Base-by-base conservation (phyloP, 53 echinoderm and acorn worm genomes). In the Holothuria leucospilota region DNA sequence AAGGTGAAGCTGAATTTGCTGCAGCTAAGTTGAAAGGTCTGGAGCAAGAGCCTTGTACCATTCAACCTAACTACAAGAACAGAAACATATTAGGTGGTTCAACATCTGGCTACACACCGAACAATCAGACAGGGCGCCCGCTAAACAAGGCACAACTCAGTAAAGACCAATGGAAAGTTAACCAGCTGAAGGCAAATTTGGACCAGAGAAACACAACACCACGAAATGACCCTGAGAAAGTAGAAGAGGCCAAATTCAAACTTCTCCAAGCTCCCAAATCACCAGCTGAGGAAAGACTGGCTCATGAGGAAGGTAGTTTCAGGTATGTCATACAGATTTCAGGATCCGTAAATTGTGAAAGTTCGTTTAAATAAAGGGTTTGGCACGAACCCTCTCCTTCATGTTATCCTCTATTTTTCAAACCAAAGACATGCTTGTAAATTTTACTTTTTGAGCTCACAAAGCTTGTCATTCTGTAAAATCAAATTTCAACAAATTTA, bases 11-110 rank as follows among this genome's bases (percentile, higher is more conserved):
- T 0, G 98, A 98, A 84, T 82, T 83, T 62, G 93, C 89, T 51
- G 93, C 93, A 69, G 97, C 97, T 84, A 95, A 93, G 69, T 85
- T 98, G 85, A 98, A 98, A 68, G 98, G 98, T 34, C 87, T 98
- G 5, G 98, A 98, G 85, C 85, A 92, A 15, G 94, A 94, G 23
- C 89, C 92, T 61, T 94, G 94, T 28, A 63, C 81, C 85, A 93
- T 96, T 11, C 90, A 91, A 71, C 89, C 93, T 51, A 96, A 92
- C 82, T 56, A 87, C 1, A 82, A 71, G 51, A 56, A 68, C 56
- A 69, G 84, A 11, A 83, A 78, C 30, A 51, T 30, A 61, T 23
- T 46, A 34, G 70, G 26, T 10, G 69, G 64, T 21, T 51, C 84
- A 1, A 34, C 81, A 11, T 30, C 51, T 26, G 52, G 24, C 59